Percentiles rank a stretch among this genome's conserved stretches.
phyloP scores from a whole-genome alignment of 2,797 vertebrate species.

The Brachymystax lenok region DNA sequence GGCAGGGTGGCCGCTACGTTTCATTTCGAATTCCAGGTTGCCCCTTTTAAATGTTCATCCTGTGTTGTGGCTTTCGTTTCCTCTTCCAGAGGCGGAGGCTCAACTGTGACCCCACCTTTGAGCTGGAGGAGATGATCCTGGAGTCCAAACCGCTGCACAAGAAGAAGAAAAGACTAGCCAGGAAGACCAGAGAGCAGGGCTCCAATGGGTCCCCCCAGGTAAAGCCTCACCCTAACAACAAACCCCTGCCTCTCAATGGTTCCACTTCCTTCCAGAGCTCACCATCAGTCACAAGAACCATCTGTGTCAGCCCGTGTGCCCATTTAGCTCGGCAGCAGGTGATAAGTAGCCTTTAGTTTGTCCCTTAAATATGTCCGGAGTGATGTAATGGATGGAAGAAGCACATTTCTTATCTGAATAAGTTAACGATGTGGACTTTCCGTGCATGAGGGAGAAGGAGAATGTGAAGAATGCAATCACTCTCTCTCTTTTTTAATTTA shows the following conservation, averaged over 20 bases:
- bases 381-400: not conserved
- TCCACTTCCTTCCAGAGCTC: conserved; percentile 22
- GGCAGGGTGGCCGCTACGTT: too few relatives aligned
- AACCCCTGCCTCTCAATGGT: not conserved
- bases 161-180: conserved; percentile 95
- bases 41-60: not conserved
- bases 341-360: conserved; percentile 40
- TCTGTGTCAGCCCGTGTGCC: conserved; percentile 9
- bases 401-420: conserved; percentile 20
- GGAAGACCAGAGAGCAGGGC: conserved; percentile 83
- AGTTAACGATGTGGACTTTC: conserved; percentile 26
- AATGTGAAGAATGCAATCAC: conserved; percentile 40
- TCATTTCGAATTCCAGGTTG: too few relatives aligned
- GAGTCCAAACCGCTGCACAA: conserved; percentile 98
- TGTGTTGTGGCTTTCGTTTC: conserved; percentile 5
- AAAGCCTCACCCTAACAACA: conserved; percentile 11
- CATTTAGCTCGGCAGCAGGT: conserved; percentile 39
- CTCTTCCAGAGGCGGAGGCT: conserved; percentile 84
- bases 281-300: conserved; percentile 35
- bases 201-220: conserved; percentile 88
- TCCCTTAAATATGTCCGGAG: conserved; percentile 45
- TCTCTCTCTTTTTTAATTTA: conserved; percentile 11
- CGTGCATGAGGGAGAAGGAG: not conserved
- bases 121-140: conserved; percentile 98
- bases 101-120: conserved; percentile 96